These are phyloP conservation scores for Epizoanthus rinbou DNA, from an alignment of 92 coral and sea anemone genomes.

Conservation along the genomic window DNA sequence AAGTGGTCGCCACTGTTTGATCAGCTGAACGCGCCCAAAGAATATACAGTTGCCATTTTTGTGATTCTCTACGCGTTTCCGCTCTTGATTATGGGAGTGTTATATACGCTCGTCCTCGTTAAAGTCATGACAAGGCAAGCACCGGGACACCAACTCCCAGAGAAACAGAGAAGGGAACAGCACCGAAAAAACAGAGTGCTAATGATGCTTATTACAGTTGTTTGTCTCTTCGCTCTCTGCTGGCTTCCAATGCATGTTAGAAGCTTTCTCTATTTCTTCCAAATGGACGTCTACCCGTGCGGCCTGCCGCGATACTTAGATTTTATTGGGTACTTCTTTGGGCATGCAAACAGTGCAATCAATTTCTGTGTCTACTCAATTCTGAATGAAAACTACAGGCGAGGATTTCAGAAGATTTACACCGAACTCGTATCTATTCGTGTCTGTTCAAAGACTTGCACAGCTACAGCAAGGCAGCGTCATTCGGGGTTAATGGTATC, in stretches of 20 bases:
- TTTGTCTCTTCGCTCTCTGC: conserved; percentile 65
- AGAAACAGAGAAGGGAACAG: conserved; percentile 28
- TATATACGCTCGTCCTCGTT: conserved; percentile 59
- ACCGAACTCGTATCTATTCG: conserved; percentile 11
- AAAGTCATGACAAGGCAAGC: conserved; percentile 38
- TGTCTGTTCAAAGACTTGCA: background rate
- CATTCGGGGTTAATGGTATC: conserved; percentile 13
- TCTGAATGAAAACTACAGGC: conserved; percentile 57
- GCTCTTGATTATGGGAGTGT: conserved; percentile 58
- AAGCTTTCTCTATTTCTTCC: conserved; percentile 62
- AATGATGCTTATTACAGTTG: conserved; percentile 35
- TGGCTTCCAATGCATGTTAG: conserved; percentile 81
- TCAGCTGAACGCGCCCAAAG: conserved; percentile 63
- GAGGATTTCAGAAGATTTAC: conserved; percentile 38
- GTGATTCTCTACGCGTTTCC: conserved; percentile 73
- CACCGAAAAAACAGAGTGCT: conserved; percentile 14
- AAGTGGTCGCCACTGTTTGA: conserved; percentile 77
- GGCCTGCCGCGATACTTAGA: conserved; percentile 74
- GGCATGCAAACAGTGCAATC: conserved; percentile 75
- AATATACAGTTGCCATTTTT: conserved; percentile 66
- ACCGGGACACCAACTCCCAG: conserved; percentile 36
- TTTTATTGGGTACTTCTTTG: conserved; percentile 74
- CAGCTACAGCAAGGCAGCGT: background rate
- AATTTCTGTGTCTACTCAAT: conserved; percentile 72
- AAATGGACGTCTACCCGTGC: conserved; percentile 53